Conservation (phyloP, 2,888 invertebrate species). For the Orthosia cruda region DNA sequence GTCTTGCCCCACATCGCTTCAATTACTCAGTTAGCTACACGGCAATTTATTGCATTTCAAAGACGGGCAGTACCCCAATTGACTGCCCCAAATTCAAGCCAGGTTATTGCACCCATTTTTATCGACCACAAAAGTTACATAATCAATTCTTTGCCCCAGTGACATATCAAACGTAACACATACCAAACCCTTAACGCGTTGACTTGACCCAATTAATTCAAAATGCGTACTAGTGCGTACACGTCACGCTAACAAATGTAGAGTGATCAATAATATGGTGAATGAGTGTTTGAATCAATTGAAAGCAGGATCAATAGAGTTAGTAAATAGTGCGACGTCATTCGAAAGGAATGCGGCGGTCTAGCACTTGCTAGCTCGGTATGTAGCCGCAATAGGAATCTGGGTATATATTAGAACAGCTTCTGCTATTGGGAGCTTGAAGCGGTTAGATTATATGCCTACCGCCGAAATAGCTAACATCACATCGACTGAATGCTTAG, state of each 20-base stretch:
- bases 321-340: slow-evolving; percentile 77
- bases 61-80: slow-evolving; percentile 1
- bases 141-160: slow-evolving; percentile 62
- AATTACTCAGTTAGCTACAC: slow-evolving; percentile 26
- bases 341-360: slow-evolving; percentile 73
- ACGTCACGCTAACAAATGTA: slow-evolving; percentile 73
- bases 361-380: slow-evolving; percentile 66
- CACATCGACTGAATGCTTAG: neutral
- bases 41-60: slow-evolving; percentile 9
- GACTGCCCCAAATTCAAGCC: slow-evolving; percentile 31
- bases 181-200: slow-evolving; percentile 59
- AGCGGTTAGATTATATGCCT: slow-evolving; percentile 41
- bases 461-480: slow-evolving; percentile 32
- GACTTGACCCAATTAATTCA: slow-evolving; percentile 84
- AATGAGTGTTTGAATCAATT: slow-evolving; percentile 76
- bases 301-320: slow-evolving; percentile 76
- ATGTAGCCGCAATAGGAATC: slow-evolving; percentile 60
- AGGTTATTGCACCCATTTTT: slow-evolving; percentile 64
- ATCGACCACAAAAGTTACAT: slow-evolving; percentile 63
- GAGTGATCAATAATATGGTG: slow-evolving; percentile 76
- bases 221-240: slow-evolving; percentile 74
- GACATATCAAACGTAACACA: slow-evolving; percentile 58
- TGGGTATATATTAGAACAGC: slow-evolving; percentile 53
- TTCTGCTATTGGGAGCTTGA: slow-evolving; percentile 42
- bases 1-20: slow-evolving; percentile 35